Percentiles rank a stretch among this genome's conserved stretches.
phyloP scores from a whole-genome alignment of 1,140 invertebrate genomes.

The Penaeus indicus region DNA sequence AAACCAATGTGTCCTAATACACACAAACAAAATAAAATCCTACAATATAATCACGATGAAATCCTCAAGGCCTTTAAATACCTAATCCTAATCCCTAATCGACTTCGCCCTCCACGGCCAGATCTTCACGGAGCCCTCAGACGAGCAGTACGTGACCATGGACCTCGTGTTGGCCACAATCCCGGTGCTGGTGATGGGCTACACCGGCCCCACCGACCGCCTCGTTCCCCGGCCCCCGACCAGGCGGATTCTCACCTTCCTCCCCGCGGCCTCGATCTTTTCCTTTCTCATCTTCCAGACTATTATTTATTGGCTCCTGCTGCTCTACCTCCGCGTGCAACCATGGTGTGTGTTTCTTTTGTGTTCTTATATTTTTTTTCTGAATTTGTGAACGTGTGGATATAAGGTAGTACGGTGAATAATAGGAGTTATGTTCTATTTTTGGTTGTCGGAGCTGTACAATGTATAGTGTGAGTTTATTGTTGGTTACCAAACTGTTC shows the following conservation, averaged over 20 bases:
- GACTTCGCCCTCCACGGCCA: neutral
- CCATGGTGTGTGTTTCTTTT: conserved; percentile 66
- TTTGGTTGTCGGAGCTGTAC: no score
- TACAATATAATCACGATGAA: no score
- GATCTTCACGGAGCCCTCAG: conserved; percentile 65
- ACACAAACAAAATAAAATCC: no score
- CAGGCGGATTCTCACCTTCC: conserved; percentile 67
- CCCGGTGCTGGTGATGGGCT: conserved; percentile 67
- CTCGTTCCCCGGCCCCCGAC: conserved; percentile 66
- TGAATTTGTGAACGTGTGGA: no score
- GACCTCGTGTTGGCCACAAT: conserved; percentile 66
- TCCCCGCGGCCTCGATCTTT: conserved; percentile 68
- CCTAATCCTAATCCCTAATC: no score
- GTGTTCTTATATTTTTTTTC: neutral
- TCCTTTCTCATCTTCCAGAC: conserved; percentile 69
- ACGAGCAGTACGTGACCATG: conserved; percentile 66
- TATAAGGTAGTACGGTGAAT: no score
- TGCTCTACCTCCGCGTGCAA: conserved; percentile 67
- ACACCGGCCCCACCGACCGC: conserved; percentile 66
- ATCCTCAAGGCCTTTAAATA: no score
- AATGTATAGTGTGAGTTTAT: no score
- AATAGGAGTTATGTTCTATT: no score
- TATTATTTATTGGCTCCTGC: conserved; percentile 66
- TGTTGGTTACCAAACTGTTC: no score
- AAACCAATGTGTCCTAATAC: no score